Base-by-base conservation (phyloP, 2,888 invertebrate species). In the Lasioglossum lativentre region DNA sequence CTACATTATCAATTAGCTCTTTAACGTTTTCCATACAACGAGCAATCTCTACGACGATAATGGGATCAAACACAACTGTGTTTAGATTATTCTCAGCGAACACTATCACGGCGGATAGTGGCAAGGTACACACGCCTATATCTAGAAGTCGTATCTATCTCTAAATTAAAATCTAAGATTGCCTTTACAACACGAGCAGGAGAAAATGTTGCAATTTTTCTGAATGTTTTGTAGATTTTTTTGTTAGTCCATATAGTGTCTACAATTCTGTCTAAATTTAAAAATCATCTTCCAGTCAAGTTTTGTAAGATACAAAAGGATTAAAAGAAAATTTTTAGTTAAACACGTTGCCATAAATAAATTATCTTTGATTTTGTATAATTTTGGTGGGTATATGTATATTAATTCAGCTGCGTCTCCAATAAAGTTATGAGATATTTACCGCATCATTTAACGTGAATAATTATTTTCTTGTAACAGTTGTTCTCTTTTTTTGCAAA, bases 81-180 rank as follows among this genome's bases (percentile, higher is more conserved):
- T 63, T 63, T 63, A 63, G 59, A 63, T 63, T 30, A 63, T 63
- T 63, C 59, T 63, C 4, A 27, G 59, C 59, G 59, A 27, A 63
- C 59, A 30, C 59, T 63, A 63, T 27, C 59, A 59, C 16, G 27
- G 0, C 59, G 27, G 30, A 63, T 63, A 30, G 30, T 63, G 27
- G 30, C 16, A 16, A 63, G 27, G 27, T 63, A 63, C 59, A 63
- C 16, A 16, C 1, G 16, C 5, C 27, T 59, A 59, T 14, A 14
- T 27, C 27, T 59, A 27, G 19, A 59, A 59, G 27, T 2, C 30
- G 27, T 27, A 63, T 27, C 30, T 27, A 16, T 14, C 59, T 27
- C 27, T 3, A 52, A 52, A 52, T 52, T 52, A 10, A 63, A 30
- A 63, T 63, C 27, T 63, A 63, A 63, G 14, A 14, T 27, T 59